phyloP scores from a whole-genome alignment of 2,797 vertebrate genomes.

The Rallus crepitans region DNA sequence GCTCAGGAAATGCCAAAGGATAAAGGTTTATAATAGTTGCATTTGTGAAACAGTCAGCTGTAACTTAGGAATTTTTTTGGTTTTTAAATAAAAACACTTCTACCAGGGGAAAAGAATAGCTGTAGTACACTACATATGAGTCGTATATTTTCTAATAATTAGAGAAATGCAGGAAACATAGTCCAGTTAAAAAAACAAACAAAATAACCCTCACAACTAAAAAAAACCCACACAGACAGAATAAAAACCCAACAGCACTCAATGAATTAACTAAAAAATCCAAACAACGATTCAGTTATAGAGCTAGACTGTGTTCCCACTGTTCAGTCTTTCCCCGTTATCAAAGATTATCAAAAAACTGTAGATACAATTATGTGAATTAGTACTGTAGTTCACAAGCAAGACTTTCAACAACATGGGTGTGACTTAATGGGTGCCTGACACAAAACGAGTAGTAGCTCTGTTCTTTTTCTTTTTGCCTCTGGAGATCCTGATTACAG shows the following conservation, averaged over 20 bases:
- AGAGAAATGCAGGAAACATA: neutral
- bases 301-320: neutral
- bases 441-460: neutral
- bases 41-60: conserved; percentile 58
- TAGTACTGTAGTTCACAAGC: neutral
- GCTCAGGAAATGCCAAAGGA: conserved; percentile 72
- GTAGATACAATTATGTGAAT: neutral
- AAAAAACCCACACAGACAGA: neutral
- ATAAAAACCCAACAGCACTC: neutral
- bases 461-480: neutral
- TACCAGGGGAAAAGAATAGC: neutral
- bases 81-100: neutral
- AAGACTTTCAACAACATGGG: neutral
- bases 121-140: neutral
- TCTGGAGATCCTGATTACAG: neutral
- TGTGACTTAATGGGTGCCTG: neutral
- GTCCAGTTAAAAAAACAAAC: neutral
- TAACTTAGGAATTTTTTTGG: conserved; percentile 11
- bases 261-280: neutral
- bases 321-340: neutral
- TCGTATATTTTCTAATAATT: conserved; percentile 8
- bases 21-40: conserved; percentile 65
- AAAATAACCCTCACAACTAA: neutral
- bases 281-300: neutral
- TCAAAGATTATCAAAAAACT: neutral